Conservation (phyloP, 2,888 invertebrate genomes). For the Mimas tiliae region DNA sequence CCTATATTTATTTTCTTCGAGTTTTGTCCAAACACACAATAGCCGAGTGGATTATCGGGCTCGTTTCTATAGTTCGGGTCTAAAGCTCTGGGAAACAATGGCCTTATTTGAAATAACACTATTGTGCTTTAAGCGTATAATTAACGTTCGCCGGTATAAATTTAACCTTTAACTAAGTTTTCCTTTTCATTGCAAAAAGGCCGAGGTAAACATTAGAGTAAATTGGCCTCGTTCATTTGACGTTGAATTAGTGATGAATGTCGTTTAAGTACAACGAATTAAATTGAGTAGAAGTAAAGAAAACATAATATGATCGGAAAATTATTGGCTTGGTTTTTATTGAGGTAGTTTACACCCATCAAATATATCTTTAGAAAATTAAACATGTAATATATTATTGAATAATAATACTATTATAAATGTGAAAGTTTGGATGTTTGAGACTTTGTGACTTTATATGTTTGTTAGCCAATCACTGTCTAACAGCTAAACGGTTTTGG, state of each 20-base stretch:
- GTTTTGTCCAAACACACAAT: conserved; percentile 74
- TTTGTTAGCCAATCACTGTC: too few relatives aligned
- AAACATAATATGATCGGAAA: background rate
- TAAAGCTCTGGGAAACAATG: conserved; percentile 57
- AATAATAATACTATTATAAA: too few relatives aligned
- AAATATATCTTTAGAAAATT: too few relatives aligned
- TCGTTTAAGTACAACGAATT: background rate
- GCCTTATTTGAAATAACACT: conserved; percentile 59
- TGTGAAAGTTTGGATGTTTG: too few relatives aligned
- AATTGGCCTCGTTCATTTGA: conserved; percentile 34
- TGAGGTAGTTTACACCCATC: too few relatives aligned
- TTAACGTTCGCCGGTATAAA: conserved; percentile 38
- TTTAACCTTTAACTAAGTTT: conserved; percentile 16
- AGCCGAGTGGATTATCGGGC: conserved; percentile 68
- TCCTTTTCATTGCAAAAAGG: conserved; percentile 5
- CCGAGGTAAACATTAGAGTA: conserved; percentile 32
- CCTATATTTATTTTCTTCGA: conserved; percentile 82
- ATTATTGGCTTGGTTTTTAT: background rate
- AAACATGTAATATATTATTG: too few relatives aligned
- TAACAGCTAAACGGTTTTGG: too few relatives aligned
- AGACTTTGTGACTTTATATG: too few relatives aligned
- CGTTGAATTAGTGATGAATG: background rate
- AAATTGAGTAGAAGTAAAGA: conserved; percentile 31
- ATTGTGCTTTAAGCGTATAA: conserved; percentile 50
- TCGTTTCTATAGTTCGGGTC: conserved; percentile 63